Evolutionary conservation across 2,888 invertebrate species (phyloP).

Genomic region (Dugesia japonica): DNA sequence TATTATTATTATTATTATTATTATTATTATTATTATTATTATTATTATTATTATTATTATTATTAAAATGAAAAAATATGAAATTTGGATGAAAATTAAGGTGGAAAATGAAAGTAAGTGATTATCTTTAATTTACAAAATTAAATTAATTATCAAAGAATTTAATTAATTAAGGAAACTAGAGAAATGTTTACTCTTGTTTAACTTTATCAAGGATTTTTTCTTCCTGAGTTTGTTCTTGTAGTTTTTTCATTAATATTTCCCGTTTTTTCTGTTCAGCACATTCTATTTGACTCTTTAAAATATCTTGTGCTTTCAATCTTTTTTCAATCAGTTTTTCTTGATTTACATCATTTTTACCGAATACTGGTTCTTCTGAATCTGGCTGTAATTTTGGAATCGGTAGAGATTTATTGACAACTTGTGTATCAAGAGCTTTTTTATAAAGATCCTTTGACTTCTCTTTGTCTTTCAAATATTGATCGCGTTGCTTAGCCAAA

Average conservation of each 20-base stretch:
- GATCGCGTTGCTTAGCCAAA: conserved; percentile 46
- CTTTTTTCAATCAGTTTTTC: conserved; percentile 44
- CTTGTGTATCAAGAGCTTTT: conserved; percentile 43
- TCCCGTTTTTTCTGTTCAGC: conserved; percentile 45
- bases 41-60: too few relatives aligned
- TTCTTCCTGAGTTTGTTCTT: conserved; percentile 45
- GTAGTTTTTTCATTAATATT: conserved; percentile 41
- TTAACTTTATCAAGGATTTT: conserved; percentile 41
- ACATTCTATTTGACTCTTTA: conserved; percentile 43
- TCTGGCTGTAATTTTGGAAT: conserved; percentile 43
- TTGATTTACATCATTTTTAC: conserved; percentile 45
- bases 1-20: too few relatives aligned
- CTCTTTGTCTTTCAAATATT: conserved; percentile 41
- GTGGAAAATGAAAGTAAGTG: too few relatives aligned
- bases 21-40: too few relatives aligned
- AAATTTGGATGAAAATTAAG: too few relatives aligned
- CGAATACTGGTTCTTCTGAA: conserved; percentile 42
- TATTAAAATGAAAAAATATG: too few relatives aligned
- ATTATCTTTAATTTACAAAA: too few relatives aligned
- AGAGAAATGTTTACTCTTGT: conserved; percentile 40
- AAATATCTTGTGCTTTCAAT: conserved; percentile 41
- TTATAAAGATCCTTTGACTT: conserved; percentile 44
- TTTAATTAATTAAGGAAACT: too few relatives aligned
- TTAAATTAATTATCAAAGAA: too few relatives aligned
- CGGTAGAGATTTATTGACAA: conserved; percentile 41